These are phyloP conservation scores for Cyphomyrus plagiostoma DNA, from an alignment of 2,113 vertebrate genomes.

Conservation along the genomic window DNA sequence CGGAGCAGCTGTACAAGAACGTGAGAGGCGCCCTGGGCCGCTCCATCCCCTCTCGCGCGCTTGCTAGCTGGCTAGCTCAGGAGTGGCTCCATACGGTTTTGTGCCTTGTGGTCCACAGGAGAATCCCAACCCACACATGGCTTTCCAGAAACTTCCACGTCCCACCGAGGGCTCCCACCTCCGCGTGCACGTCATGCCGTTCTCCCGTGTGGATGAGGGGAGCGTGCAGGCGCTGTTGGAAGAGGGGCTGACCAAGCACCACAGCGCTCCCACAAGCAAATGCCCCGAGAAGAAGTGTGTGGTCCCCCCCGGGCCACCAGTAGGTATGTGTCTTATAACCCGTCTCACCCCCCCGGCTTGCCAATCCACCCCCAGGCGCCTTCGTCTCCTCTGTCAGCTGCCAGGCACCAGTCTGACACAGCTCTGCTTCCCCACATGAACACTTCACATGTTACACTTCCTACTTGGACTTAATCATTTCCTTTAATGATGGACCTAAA, in stretches of 20 bases:
- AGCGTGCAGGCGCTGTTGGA: constrained; percentile 75
- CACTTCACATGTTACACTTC: background rate
- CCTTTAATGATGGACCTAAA: background rate
- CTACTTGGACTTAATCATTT: background rate
- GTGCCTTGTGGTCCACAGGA: constrained; percentile 60
- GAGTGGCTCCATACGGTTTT: background rate
- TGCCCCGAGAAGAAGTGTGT: constrained; percentile 84
- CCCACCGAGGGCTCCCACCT: constrained; percentile 95
- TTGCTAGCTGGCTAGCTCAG: background rate
- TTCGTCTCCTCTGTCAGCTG: background rate
- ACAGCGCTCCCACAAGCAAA: constrained; percentile 50
- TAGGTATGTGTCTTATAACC: constrained; percentile 68
- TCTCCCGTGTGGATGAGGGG: constrained; percentile 74
- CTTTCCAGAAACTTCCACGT: constrained; percentile 93
- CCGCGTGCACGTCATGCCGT: constrained; percentile 86
- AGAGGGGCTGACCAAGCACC: constrained; percentile 73
- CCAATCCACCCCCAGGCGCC: background rate
- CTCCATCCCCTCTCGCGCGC: background rate
- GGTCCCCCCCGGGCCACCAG: constrained; percentile 86
- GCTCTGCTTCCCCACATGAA: background rate
- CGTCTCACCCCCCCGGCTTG: background rate
- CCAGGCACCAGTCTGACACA: background rate
- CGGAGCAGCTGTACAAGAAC: constrained; percentile 90
- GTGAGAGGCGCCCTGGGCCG: constrained; percentile 56
- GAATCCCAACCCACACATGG: constrained; percentile 95